These are phyloP conservation scores for Pseudococcus jackbeardsleyi DNA, from an alignment of 2,888 invertebrate genomes.

Conservation along the genomic window DNA sequence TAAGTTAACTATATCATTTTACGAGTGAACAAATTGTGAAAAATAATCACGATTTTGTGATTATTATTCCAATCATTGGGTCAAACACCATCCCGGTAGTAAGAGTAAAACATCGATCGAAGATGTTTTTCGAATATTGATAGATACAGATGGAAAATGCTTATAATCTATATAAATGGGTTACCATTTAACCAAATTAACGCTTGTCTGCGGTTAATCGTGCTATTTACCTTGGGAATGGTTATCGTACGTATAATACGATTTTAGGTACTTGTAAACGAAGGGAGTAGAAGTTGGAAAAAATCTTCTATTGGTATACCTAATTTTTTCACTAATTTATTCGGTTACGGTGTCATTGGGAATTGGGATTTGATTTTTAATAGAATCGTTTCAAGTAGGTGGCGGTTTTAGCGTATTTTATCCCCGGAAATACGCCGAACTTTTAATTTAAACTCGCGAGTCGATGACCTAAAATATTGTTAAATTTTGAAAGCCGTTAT, in stretches of 20 bases:
- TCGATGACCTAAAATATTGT: conserved; percentile 31
- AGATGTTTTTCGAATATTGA: conserved; percentile 19
- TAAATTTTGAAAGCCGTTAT: background rate
- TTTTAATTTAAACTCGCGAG: conserved; percentile 27
- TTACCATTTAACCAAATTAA: background rate
- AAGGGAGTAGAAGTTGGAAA: background rate
- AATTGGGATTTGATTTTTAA: conserved; percentile 7
- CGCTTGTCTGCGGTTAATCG: background rate
- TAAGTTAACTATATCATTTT: background rate
- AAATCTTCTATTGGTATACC: background rate
- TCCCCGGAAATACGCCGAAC: conserved; percentile 3
- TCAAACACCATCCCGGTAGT: background rate
- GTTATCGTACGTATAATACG: background rate
- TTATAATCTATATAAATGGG: conserved; percentile 18
- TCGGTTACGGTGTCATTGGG: conserved; percentile 34
- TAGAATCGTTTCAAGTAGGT: background rate
- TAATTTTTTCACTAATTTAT: conserved; percentile 14
- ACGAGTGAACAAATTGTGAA: background rate
- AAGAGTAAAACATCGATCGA: background rate
- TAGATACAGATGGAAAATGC: background rate
- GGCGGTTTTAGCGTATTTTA: background rate
- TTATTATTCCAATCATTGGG: conserved; percentile 34
- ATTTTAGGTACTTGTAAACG: background rate
- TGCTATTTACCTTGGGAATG: background rate
- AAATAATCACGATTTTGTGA: conserved; percentile 21